Evolutionary conservation across 2,113 vertebrate genomes (phyloP), one percentile per base, ranked within the genome.

Genomic region (Anolis sagrei): DNA sequence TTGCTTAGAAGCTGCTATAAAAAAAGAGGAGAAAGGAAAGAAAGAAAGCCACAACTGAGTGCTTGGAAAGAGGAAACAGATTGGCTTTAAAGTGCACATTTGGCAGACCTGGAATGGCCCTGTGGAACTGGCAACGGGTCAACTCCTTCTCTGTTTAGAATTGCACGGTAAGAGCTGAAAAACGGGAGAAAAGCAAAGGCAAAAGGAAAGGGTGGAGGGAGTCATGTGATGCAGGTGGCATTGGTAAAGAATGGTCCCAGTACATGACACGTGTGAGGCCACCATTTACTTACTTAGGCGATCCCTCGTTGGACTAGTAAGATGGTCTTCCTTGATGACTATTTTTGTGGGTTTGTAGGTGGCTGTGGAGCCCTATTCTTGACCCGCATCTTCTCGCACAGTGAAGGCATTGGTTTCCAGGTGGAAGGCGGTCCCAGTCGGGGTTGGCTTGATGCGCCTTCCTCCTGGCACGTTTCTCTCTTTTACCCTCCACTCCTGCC

Each of bases 1-100:
- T 93, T 93, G 88, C 92, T 95, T 94, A 95, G 84, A 94, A 95
- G 92, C 85, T 88, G 64, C 5, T 68, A 27, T 66, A 10, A 66
- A 68, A 11, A 29, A 66, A 25, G 23, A 27, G 64, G 29, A 25
- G 27, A 27, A 68, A 68, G 23, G 64, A 68, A 68, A 27, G 64
- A 68, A 89, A 87, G 83, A 90, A 70, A 23, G 72, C 2, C 2
- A 19, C 51, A 74, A 13, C 91, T 86, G 87, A 87, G 85, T 74
- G 72, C 88, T 86, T 51, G 7, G 92, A 88, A 90, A 90, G 73
- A 88, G 76, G 80, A 74, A 32, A 7, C 64, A 29, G 7, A 85
- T 93, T 89, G 85, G 76, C 88, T 89, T 91, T 92, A 89, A 48
- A 14, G 68, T 68, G 79, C 79, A 83, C 88, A 85, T 91, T 91